phyloP scores from a whole-genome alignment of 2,113 vertebrate species.

The Gadus chalcogrammus region DNA sequence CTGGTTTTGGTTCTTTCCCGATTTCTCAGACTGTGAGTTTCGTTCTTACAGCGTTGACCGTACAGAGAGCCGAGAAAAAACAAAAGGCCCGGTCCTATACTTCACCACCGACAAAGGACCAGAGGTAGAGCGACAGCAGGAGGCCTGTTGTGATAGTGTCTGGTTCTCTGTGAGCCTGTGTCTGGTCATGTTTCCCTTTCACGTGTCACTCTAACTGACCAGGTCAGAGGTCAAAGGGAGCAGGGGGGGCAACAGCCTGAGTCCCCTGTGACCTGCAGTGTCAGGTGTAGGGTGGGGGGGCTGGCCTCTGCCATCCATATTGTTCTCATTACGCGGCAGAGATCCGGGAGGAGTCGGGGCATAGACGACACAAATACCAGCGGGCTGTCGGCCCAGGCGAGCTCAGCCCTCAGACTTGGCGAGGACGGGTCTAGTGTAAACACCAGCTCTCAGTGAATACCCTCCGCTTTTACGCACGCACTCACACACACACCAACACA shows the following conservation, averaged over 20 bases:
- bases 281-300: conserved; percentile 62
- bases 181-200: conserved; percentile 37
- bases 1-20: not conserved
- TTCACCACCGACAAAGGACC: conserved; percentile 31
- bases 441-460: conserved; percentile 1
- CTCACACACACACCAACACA: too few relatives aligned
- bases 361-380: conserved; percentile 26
- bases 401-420: conserved; percentile 10
- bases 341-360: conserved; percentile 38
- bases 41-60: not conserved
- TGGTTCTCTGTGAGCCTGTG: not conserved
- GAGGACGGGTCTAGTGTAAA: conserved; percentile 25
- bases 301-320: conserved; percentile 29
- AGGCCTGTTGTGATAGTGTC: conserved; percentile 45
- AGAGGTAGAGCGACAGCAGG: conserved; percentile 35
- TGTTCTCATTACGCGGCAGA: conserved; percentile 54
- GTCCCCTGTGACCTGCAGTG: conserved; percentile 60
- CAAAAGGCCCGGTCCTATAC: not conserved
- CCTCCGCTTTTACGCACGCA: too few relatives aligned
- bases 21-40: not conserved
- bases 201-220: conserved; percentile 68
- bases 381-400: conserved; percentile 5
- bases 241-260: conserved; percentile 27
- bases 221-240: conserved; percentile 53
- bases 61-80: not conserved